Percentiles rank a stretch among this genome's conserved stretches.
phyloP scores from a whole-genome alignment of 2,113 vertebrate species.

The Ictalurus punctatus region DNA sequence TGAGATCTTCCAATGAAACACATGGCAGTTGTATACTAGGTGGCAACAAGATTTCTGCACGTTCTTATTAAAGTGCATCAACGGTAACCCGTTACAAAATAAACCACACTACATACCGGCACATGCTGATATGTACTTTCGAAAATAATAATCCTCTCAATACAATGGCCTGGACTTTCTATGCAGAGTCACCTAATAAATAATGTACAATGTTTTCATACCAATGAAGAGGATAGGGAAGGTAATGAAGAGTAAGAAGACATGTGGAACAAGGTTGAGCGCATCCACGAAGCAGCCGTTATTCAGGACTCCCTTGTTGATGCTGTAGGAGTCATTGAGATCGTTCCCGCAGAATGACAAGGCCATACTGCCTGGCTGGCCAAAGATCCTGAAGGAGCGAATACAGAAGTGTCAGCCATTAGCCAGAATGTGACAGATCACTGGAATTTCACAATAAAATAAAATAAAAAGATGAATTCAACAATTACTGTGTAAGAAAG shows the following conservation, averaged over 20 bases:
- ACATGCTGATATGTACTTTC: not conserved
- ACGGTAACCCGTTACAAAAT: not conserved
- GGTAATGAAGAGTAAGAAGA: conserved; percentile 97
- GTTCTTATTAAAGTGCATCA: not conserved
- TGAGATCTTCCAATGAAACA: not conserved
- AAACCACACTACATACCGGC: not conserved
- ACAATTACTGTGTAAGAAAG: not conserved
- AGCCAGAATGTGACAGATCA: not conserved
- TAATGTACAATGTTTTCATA: conserved; percentile 65
- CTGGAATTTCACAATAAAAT: not conserved
- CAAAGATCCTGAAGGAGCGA: conserved; percentile 54
- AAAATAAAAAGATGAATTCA: not conserved
- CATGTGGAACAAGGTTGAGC: conserved; percentile 95
- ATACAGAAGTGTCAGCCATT: not conserved
- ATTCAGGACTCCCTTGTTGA: conserved; percentile 79
- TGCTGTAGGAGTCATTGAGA: conserved; percentile 79
- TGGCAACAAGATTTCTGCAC: not conserved
- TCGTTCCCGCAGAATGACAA: conserved; percentile 89
- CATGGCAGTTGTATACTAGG: not conserved
- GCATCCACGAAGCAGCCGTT: conserved; percentile 97
- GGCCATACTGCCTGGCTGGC: conserved; percentile 68
- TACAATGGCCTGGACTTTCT: not conserved
- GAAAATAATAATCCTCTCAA: not conserved
- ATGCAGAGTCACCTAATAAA: not conserved
- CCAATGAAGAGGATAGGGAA: conserved; percentile 98